Conservation (phyloP, 2,113 vertebrate species). For the Anas platyrhynchos region DNA sequence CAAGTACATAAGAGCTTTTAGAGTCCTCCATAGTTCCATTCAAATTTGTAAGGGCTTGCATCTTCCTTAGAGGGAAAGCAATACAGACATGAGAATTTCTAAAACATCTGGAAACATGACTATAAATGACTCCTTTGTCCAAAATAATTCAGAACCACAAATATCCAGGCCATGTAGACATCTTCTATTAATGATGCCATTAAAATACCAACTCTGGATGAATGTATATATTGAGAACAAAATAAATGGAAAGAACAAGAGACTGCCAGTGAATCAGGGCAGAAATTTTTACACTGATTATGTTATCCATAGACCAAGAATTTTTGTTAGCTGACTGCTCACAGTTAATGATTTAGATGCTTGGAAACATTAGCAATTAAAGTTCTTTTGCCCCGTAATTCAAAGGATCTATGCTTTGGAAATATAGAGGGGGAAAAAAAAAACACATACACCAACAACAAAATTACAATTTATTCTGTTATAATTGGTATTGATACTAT, state of each 20-base stretch:
- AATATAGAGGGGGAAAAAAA: neutral
- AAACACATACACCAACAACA: too few species aligned
- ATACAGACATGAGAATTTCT: neutral
- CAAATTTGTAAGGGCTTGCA: neutral
- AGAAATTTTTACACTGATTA: neutral
- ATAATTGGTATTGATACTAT: conserved; percentile 24
- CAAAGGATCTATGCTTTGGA: neutral
- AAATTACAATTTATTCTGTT: neutral
- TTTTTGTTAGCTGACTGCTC: neutral
- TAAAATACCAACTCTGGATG: neutral
- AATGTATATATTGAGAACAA: neutral
- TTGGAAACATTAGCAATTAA: conserved; percentile 4
- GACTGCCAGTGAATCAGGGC: neutral
- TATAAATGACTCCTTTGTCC: neutral
- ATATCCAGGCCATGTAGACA: neutral
- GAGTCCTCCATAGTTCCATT: neutral
- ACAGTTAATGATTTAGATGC: neutral
- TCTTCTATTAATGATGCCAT: neutral
- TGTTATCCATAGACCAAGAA: neutral
- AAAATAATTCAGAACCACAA: neutral
- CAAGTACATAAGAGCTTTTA: neutral
- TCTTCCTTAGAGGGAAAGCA: neutral
- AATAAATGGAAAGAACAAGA: neutral
- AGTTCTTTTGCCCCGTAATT: conserved; percentile 3
- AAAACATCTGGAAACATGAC: neutral